These are phyloP conservation scores for Psophia crepitans DNA, from an alignment of 2,113 vertebrate species.

Conservation along the genomic window DNA sequence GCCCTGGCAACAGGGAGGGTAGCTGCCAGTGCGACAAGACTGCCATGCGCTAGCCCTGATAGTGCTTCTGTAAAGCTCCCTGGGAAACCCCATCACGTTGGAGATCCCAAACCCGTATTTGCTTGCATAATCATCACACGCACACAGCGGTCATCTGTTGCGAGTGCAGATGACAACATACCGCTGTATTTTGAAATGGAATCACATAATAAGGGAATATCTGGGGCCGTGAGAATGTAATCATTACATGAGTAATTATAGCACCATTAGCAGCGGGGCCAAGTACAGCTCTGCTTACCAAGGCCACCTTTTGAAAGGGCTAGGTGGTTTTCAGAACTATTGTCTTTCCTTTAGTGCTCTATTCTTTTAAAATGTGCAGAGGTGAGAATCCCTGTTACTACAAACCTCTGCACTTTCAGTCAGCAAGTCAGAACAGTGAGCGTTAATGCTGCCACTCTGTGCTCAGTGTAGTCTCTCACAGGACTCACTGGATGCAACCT, in stretches of 20 bases:
- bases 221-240: not conserved
- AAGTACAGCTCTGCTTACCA: not conserved
- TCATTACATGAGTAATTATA: not conserved
- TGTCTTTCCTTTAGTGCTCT: not conserved
- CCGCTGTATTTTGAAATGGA: not conserved
- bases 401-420: not conserved
- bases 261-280: constrained; percentile 1
- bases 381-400: not conserved
- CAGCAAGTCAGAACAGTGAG: not conserved
- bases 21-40: not conserved
- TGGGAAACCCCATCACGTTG: not conserved
- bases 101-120: not conserved
- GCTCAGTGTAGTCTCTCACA: not conserved
- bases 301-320: not conserved
- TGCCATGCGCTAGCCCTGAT: not conserved
- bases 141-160: not conserved
- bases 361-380: not conserved
- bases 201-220: not conserved
- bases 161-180: not conserved
- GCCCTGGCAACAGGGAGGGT: not conserved
- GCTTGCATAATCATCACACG: not conserved
- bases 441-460: not conserved
- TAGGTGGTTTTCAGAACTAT: not conserved
- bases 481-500: not conserved
- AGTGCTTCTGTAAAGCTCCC: not conserved